Conservation (phyloP, 2,113 vertebrate genomes). For the Otolemur garnettii region DNA sequence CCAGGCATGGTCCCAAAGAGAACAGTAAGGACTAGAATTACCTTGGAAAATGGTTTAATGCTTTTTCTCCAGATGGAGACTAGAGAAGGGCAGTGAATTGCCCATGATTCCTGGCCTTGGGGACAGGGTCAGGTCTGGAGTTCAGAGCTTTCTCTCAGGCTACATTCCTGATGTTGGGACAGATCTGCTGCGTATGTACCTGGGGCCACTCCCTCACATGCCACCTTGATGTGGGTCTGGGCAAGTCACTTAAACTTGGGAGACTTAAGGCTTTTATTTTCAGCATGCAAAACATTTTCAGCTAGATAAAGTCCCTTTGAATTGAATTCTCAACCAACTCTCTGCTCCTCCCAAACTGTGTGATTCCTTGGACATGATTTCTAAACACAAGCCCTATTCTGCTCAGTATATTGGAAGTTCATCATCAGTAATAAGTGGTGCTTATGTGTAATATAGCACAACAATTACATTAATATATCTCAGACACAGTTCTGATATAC, state of each 20-base stretch:
- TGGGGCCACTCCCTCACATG: neutral
- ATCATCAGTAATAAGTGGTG: neutral
- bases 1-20: conserved; percentile 46
- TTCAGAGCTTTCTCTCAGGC: neutral
- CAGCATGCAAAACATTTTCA: neutral
- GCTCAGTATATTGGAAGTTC: neutral
- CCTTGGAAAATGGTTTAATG: neutral
- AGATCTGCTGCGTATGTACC: neutral
- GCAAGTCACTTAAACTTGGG: neutral
- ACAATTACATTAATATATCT: neutral
- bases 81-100: neutral
- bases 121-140: neutral
- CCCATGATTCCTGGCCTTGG: neutral
- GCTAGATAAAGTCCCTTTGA: neutral
- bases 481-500: neutral
- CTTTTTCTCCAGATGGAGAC: neutral
- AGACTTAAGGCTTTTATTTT: neutral
- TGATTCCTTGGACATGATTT: neutral
- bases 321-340: neutral
- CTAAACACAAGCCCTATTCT: neutral
- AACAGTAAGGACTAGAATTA: conserved; percentile 37
- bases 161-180: neutral
- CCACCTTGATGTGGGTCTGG: neutral
- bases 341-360: neutral
- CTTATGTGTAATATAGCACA: neutral